Base-by-base conservation (phyloP, 2,888 invertebrate genomes). In the Dendrolimus pini region DNA sequence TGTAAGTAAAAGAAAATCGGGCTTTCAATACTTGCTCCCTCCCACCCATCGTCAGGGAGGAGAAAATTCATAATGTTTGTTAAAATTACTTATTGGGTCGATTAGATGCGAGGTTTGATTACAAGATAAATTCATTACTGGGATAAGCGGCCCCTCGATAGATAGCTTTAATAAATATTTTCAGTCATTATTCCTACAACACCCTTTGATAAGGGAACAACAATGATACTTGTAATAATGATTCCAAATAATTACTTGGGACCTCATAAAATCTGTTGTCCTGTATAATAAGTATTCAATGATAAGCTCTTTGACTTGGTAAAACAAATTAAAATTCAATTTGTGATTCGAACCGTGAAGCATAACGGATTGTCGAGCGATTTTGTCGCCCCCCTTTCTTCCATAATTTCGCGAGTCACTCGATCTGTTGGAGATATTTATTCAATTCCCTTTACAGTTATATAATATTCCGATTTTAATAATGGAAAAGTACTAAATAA, bases 251-350 rank as follows among this genome's bases (percentile, higher is more conserved):
- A 82, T 80, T 77, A 75, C 75, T 79, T 77, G 67, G 65, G 64
- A 73, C 74, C 76, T 82, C 76, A 71, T 84, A 74, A 80, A 80
- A 81, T 78, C 78, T 80, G 77, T 78, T 76, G 70, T 78, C 71
- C 74, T 76, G 77, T 82, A 80, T 81, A 85, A 85, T 87, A 83
- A 85, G 82, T 80, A 82, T 83, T 82, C 80, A 79, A 81, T 83
- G 82, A 85, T 87, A 86, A 88, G 87, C 85, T 85, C 69, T 81
- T 87, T 83, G 83, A 87, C 83, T 87, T 78, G 80, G 80, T 78
- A 80, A 83, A 83, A 82, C 84, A 85, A 85, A 87, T 88, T 88
- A 89, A 87, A 89, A 87, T 89, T 87, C 88, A 89, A 89, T 89
- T 87, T 87, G 85, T 83, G 82, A 78, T 71, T 80, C 76, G 80